Conservation (phyloP, 2,113 vertebrate species). For the Bothrops jararaca region DNA sequence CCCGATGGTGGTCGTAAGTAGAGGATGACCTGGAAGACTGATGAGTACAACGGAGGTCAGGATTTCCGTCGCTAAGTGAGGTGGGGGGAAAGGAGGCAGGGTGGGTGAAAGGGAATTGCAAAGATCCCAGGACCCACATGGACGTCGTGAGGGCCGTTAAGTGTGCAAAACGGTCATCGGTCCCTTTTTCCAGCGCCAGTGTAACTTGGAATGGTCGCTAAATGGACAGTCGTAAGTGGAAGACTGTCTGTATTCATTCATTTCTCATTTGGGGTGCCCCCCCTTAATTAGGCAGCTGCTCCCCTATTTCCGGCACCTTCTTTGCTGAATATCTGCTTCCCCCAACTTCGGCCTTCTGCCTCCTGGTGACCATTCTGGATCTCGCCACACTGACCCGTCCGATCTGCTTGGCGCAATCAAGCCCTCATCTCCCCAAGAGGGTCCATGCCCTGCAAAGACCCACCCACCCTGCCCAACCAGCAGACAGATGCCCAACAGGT, state of each 20-base stretch:
- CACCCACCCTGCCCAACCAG: too few relatives aligned
- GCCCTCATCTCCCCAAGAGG: too few relatives aligned
- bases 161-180: background rate
- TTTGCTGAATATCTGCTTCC: background rate
- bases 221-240: rapidly evolving
- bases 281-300: background rate
- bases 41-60: too few relatives aligned
- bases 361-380: background rate
- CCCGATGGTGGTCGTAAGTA: too few relatives aligned
- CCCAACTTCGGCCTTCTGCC: background rate
- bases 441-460: too few relatives aligned
- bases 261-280: background rate
- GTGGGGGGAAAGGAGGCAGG: background rate
- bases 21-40: background rate
- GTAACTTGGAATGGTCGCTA: too few relatives aligned
- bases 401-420: background rate
- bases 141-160: rapidly evolving
- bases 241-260: background rate
- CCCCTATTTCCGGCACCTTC: background rate
- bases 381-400: background rate
- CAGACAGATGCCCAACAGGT: too few relatives aligned
- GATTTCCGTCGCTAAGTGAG: background rate
- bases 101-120: background rate
- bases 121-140: background rate
- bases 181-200: background rate